Evolutionary conservation across 2,888 invertebrate genomes (phyloP).

Genomic region (Chymomyza fuscimana): DNA sequence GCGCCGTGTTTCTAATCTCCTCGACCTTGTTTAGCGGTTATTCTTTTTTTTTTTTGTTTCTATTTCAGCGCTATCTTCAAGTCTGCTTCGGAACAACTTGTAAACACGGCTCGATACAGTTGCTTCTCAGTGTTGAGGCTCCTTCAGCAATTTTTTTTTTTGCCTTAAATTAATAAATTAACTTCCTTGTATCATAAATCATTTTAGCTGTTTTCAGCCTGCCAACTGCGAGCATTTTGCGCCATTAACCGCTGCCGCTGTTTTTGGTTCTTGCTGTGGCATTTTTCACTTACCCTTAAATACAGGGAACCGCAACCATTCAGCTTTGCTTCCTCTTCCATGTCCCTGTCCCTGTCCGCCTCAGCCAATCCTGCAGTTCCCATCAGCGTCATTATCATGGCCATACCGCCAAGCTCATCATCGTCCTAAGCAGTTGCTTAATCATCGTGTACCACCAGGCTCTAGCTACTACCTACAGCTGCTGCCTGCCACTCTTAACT

Average conservation of each 20-base stretch:
- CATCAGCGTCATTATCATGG: slow-evolving; percentile 40
- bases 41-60: slow-evolving; percentile 41
- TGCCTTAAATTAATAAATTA: slow-evolving; percentile 71
- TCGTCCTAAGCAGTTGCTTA: slow-evolving; percentile 36
- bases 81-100: slow-evolving; percentile 42
- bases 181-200: slow-evolving; percentile 73
- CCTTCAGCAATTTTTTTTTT: slow-evolving; percentile 9
- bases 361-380: slow-evolving; percentile 18
- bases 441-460: slow-evolving; percentile 64
- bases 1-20: slow-evolving; percentile 49
- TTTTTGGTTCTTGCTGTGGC: slow-evolving; percentile 61
- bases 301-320: slow-evolving; percentile 17
- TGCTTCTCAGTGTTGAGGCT: slow-evolving; percentile 19
- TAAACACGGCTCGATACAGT: slow-evolving; percentile 47
- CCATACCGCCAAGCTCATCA: slow-evolving; percentile 37
- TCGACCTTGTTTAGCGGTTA: slow-evolving; percentile 60
- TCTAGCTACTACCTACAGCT: slow-evolving; percentile 26
- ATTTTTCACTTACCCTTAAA: slow-evolving; percentile 73
- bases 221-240: slow-evolving; percentile 71
- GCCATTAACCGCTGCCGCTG: slow-evolving; percentile 63
- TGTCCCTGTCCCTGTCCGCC: slow-evolving; percentile 1
- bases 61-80: slow-evolving; percentile 53
- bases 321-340: slow-evolving; percentile 18
- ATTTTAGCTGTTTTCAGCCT: slow-evolving; percentile 52
- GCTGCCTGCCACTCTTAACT: slow-evolving; percentile 17